These are phyloP conservation scores for Panopea generosa DNA, from an alignment of 2,888 invertebrate genomes.

Conservation along the genomic window DNA sequence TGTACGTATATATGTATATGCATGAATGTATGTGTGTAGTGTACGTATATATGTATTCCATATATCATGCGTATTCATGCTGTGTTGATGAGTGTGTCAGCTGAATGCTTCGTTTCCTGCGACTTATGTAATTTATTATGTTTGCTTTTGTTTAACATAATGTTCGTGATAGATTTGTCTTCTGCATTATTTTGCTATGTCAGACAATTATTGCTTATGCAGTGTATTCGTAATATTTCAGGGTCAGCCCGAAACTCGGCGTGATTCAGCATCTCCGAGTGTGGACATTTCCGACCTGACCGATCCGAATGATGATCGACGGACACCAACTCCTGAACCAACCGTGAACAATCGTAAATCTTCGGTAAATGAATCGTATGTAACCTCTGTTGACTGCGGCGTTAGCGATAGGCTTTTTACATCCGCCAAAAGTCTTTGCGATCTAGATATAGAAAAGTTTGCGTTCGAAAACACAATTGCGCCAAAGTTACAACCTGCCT, in stretches of 20 bases:
- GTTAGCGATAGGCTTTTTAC: conserved; percentile 1
- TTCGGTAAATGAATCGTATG: conserved; percentile 48
- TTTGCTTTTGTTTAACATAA: no score
- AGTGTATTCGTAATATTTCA: no score
- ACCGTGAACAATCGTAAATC: conserved; percentile 44
- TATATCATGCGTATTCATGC: no score
- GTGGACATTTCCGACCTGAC: conserved; percentile 61
- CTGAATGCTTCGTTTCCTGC: no score
- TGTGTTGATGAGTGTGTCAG: no score
- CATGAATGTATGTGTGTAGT: no score
- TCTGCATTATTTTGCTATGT: no score
- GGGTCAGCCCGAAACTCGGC: background rate
- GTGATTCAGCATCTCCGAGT: conserved; percentile 51
- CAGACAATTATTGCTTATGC: no score
- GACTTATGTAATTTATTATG: no score
- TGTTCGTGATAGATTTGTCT: no score
- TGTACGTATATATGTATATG: no score
- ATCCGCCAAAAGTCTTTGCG: conserved; percentile 4
- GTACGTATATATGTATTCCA: no score
- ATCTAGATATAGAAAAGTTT: conserved; percentile 24
- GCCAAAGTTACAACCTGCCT: conserved; percentile 49
- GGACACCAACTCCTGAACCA: conserved; percentile 57
- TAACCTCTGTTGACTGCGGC: background rate
- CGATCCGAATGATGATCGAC: conserved; percentile 47
- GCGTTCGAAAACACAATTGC: conserved; percentile 26